A percentile compares a stretch with the other conserved stretches of the same genome.
These are phyloP conservation scores for Hymenopus coronatus DNA, from an alignment of 2,888 invertebrate species.

Conservation along the genomic window DNA sequence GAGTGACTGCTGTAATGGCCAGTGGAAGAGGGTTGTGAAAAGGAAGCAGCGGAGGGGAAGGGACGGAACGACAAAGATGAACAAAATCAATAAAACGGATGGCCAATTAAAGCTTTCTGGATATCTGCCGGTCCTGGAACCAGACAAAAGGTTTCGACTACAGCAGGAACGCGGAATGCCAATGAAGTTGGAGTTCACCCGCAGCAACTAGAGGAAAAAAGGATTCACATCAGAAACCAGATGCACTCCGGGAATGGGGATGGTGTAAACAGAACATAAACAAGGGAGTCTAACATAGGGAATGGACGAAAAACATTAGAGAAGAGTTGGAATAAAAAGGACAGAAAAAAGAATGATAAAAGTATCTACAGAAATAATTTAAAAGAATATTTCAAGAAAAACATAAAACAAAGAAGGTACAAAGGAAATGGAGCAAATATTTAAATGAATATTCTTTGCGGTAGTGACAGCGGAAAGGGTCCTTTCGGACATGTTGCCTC, in stretches of 20 bases:
- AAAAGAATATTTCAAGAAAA: not conserved
- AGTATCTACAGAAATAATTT: not conserved
- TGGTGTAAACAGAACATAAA: not conserved
- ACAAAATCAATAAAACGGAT: conserved; percentile 25
- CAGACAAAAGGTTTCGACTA: not conserved
- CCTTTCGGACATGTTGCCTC: no score
- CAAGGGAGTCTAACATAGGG: not conserved
- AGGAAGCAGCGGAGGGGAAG: conserved; percentile 1
- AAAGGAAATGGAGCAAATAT: not conserved
- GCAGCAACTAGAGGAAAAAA: not conserved
- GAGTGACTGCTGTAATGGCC: conserved; percentile 19
- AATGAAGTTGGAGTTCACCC: not conserved
- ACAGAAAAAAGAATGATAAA: not conserved
- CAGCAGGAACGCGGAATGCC: not conserved
- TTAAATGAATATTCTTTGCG: no score
- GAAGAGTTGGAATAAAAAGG: not conserved
- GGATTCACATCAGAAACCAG: not conserved
- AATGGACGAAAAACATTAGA: not conserved
- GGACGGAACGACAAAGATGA: conserved; percentile 23
- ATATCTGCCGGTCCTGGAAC: not conserved
- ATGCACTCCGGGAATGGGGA: not conserved
- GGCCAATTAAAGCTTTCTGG: conserved; percentile 24
- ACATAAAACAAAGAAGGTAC: not conserved
- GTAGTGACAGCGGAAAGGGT: no score
- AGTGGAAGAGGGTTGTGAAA: conserved; percentile 2